Evolutionary conservation across 2,888 invertebrate species (phyloP), one percentile per base, ranked within the genome.

Genomic region (Teinopalpus imperialis): DNA sequence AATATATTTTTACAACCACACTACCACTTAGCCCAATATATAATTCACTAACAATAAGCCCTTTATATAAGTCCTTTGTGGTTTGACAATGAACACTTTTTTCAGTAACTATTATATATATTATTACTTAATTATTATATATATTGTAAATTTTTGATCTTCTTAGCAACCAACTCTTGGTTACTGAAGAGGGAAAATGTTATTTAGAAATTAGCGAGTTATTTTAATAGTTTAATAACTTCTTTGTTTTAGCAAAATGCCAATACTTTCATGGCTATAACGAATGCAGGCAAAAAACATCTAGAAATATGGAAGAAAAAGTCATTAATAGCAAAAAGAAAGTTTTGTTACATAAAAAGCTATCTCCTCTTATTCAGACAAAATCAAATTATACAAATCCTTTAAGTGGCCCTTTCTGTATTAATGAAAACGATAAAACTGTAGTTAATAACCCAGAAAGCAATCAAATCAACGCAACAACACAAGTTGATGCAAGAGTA

Each of bases 221-320:
- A n/a, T n/a, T n/a, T n/a, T n/a, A n/a, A n/a, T n/a, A n/a, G n/a
- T n/a, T n/a, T 9, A 29, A 10, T 9, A 29, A 8, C 16, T 9
- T 27, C 9, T 27, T 42, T 39, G 48, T 70, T 68, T 26, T 29
- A 81, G 81, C 66, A 52, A 68, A 46, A 61, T 53, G 47, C 6
- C 66, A 51, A 43, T 56, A 57, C 20, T 43, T 43, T 24, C 54
- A 47, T 8, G 48, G 29, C 27, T 43, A 9, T 10, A 56, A 62
- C 49, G 68, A 66, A 53, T 73, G 70, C 48, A 66, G 68, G 7
- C 55, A 64, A 18, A 81, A 73, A 37, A 74, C 70, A 7, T 74
- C 77, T 1, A 74, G 81, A 0, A 81, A 81, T 64, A 78, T 79
- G 47, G 68, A 81, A 0, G 80, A 78, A 16, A 72, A 70, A 13